These are phyloP conservation scores for Aphidius ervi DNA, from an alignment of 1,140 invertebrate genomes.

Conservation along the genomic window DNA sequence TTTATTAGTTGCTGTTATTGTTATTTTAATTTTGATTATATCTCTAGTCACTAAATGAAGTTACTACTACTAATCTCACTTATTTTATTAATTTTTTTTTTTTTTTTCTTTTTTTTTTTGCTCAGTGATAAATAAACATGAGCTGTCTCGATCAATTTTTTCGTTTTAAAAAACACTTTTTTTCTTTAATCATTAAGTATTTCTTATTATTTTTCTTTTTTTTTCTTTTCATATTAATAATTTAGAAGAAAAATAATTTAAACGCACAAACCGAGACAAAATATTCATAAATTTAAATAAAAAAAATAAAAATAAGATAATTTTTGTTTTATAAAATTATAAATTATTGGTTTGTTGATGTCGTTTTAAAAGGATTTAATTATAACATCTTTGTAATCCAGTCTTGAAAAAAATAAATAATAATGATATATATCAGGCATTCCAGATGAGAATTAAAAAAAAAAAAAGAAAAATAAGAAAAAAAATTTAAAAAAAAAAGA, in stretches of 20 bases:
- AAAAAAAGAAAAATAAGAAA: slow-evolving; percentile 8
- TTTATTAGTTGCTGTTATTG: slow-evolving; percentile 59
- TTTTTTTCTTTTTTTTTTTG: slow-evolving; percentile 4
- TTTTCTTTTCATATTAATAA: neutral
- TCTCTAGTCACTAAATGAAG: slow-evolving; percentile 49
- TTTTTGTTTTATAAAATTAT: neutral
- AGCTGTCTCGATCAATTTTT: slow-evolving; percentile 45
- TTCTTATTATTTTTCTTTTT: no score
- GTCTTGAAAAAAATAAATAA: slow-evolving; percentile 34
- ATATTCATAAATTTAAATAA: slow-evolving; percentile 1
- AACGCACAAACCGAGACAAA: slow-evolving; percentile 9
- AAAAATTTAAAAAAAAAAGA: slow-evolving; percentile 12
- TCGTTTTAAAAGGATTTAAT: neutral
- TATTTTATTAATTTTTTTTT: slow-evolving; percentile 20
- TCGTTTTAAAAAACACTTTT: slow-evolving; percentile 11
- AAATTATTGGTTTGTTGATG: neutral
- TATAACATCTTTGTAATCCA: slow-evolving; percentile 14
- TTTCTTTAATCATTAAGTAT: no score
- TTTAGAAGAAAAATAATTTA: slow-evolving; percentile 2
- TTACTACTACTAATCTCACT: slow-evolving; percentile 39
- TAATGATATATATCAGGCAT: slow-evolving; percentile 40
- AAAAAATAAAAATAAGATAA: neutral
- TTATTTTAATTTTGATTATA: slow-evolving; percentile 60
- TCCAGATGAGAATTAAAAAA: slow-evolving; percentile 34
- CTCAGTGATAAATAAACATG: slow-evolving; percentile 26